These are phyloP conservation scores for Zeugodacus cucurbitae DNA, from an alignment of 1,140 invertebrate species.

Conservation along the genomic window DNA sequence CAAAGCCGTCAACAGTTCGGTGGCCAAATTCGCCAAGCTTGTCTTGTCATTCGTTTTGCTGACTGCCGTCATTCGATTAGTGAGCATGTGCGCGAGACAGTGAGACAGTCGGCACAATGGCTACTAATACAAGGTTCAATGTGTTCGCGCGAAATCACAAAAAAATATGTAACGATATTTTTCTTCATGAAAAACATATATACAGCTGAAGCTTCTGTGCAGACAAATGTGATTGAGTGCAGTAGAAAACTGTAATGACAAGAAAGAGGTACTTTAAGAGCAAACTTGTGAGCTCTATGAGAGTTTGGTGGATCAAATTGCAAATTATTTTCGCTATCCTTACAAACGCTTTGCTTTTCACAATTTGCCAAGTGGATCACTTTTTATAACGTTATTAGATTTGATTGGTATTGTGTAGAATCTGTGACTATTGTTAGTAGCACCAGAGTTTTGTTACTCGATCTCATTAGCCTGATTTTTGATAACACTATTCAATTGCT, in stretches of 20 bases:
- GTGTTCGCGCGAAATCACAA: not conserved
- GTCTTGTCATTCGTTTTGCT: not conserved
- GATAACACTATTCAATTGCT: too few species aligned
- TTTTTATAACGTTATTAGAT: not conserved
- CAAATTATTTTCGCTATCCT: not conserved
- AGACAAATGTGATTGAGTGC: not conserved
- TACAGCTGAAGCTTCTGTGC: not conserved
- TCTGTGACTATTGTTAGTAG: too few species aligned
- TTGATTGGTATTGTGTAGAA: too few species aligned
- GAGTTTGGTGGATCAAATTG: not conserved
- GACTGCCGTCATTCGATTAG: not conserved
- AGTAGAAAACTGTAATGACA: not conserved
- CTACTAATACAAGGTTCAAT: not conserved
- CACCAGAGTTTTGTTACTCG: too few species aligned
- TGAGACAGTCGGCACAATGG: not conserved
- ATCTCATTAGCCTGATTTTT: too few species aligned
- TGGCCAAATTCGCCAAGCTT: not conserved
- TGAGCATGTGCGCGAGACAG: not conserved
- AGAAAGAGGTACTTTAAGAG: not conserved
- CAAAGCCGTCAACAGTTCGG: not conserved
- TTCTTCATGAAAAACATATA: not conserved
- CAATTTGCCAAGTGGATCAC: not conserved
- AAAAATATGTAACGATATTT: not conserved
- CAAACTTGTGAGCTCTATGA: not conserved
- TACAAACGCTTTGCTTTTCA: not conserved